Base-by-base conservation (phyloP, 1,140 invertebrate species). In the Limonius californicus region DNA sequence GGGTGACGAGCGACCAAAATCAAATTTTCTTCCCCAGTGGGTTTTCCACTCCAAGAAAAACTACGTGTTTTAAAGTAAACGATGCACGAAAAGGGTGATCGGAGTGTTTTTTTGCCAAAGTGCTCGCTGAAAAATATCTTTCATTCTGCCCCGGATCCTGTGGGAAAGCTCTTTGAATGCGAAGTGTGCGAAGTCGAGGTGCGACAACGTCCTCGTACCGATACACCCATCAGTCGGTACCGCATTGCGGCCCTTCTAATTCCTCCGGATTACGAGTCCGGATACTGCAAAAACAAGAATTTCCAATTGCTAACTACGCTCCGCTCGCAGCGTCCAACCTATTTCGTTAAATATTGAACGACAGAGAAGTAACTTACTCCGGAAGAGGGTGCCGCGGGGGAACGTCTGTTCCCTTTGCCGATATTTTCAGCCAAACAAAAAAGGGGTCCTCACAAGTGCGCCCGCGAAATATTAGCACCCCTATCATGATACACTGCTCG, bases 1-100 rank as follows among this genome's bases (percentile, higher is more conserved):
- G 63, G 63, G 60, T 59, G 59, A 62, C 59, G 55, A 32, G 21
- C 23, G 55, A 53, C 59, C 60, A 43, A 61, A 65, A 61, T 65
- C 63, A 57, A 65, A 64, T 64, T 64, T 64, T 64, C 63, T 42
- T 54, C 19, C 18, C 35, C 58, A 64, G 45, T 55, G 57, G 20
- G 35, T 63, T 59, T 63, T 56, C 57, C 35, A 54, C 60, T 30
- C 35, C 15, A 62, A 21, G 55, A 63, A 63, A 58, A 63, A 63
- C 56, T 56, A 30, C 55, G 61, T 63, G 60, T 64, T 59, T 59
- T 59, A 59, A 16, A 45, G n/a, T 39, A 58, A 42, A 59, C 62
- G 55, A 62, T 55, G 54, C 60, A 50, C 19, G 53, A 62, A 62
- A 62, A 45, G 45, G 45, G 45, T 14, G 45, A 50, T 50, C 45